phyloP scores from a whole-genome alignment of 2,113 vertebrate genomes.

The Syngnathus typhle region DNA sequence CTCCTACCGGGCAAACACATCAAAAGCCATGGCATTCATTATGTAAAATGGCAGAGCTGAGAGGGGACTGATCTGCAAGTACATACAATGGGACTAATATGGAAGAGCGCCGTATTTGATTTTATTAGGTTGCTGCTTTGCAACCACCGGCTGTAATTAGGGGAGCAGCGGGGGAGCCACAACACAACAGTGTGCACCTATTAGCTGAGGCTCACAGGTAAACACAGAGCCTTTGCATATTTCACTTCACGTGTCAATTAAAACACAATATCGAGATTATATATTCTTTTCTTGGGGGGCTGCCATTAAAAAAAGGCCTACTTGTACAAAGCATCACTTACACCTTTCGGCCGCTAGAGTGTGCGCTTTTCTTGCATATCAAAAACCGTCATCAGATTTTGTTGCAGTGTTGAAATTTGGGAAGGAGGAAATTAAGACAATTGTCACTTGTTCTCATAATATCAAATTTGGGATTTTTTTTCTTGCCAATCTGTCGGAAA shows the following conservation, averaged over 20 bases:
- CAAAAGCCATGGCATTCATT: constrained; percentile 53
- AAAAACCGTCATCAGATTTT: constrained; percentile 13
- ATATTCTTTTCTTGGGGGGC: not conserved
- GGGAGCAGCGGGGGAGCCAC: constrained; percentile 45
- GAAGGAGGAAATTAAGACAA: not conserved
- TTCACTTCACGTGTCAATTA: constrained; percentile 35
- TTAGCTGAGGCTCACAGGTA: constrained; percentile 37
- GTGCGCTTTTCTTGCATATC: constrained; percentile 38
- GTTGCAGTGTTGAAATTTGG: not conserved
- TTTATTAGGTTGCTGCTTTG: constrained; percentile 59
- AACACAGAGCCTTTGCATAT: constrained; percentile 23
- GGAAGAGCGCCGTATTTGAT: constrained; percentile 50
- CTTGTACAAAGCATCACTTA: constrained; percentile 20
- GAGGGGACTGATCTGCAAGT: constrained; percentile 49
- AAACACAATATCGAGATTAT: constrained; percentile 22
- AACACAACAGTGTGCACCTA: constrained; percentile 42
- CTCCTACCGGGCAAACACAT: constrained; percentile 47
- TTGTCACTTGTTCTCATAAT: not conserved
- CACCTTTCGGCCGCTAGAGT: constrained; percentile 55
- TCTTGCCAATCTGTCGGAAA: no score
- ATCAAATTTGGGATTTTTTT: not conserved
- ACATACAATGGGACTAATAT: constrained; percentile 52
- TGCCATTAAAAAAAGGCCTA: not conserved
- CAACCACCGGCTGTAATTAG: constrained; percentile 56
- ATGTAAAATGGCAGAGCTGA: constrained; percentile 52